Base-by-base conservation (phyloP, 2,888 invertebrate genomes). In the Nemurella pictetii region DNA sequence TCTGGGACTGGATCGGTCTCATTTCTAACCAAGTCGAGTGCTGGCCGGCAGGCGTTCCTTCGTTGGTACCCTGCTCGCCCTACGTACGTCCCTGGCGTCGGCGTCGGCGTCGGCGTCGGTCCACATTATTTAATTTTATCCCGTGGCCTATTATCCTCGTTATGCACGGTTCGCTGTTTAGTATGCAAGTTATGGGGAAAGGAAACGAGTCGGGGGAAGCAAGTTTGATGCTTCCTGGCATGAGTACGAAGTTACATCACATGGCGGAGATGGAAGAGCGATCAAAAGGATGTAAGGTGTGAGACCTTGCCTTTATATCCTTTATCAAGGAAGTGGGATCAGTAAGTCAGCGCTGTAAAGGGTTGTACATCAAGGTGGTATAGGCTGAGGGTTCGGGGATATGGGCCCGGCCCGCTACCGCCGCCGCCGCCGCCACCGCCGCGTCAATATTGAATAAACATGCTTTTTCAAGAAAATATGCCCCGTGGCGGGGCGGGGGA, bases 141-240 rank as follows among this genome's bases (percentile, higher is more conserved):
- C 26, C 75, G 78, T 7, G 78, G 29, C 29, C 30, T 78, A 78
- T 78, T 78, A 78, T 78, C 30, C 78, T 78, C 78, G 29, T 78
- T 78, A 27, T n/a, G n/a, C 78, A 29, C 29, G 26, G 28, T n/a
- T 4, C 30, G 20, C 55, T 82, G 82, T 72, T 82, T 82, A 82
- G 72, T 82, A 82, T 82, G 82, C 82, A 82, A 55, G 72, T 55
- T 26, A 72, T 72, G 82, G 82, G 28, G 12, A 82, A 82, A 26
- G 82, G 82, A 82, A 82, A 82, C 82, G 82, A 82, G 82, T 26
- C 82, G 55, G 82, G 55, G 82, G 82, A 82, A 82, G 82, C 82
- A 82, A 72, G 82, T 82, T 82, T 82, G 82, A 82, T 82, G 82
- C 82, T 82, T 82, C 82, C 82, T 82, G 82, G 55, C 29, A 81